These are phyloP conservation scores for Sebastes hubbsi DNA, from an alignment of 2,797 vertebrate species.

Conservation along the genomic window DNA sequence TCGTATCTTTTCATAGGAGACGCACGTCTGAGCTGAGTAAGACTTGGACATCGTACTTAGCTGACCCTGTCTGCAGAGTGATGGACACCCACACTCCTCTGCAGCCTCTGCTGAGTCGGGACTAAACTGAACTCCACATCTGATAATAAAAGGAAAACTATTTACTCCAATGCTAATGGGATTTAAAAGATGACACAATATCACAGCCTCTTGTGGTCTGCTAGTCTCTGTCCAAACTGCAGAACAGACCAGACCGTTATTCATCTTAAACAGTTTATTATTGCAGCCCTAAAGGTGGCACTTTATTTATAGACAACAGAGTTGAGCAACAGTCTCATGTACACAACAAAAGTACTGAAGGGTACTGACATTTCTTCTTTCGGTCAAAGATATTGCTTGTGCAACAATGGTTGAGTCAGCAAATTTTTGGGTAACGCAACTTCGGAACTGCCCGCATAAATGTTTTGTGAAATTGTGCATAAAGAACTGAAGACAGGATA, in stretches of 20 bases:
- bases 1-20: constrained; percentile 63
- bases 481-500: constrained; percentile 7
- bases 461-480: constrained; percentile 39
- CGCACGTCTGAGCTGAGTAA: constrained; percentile 41
- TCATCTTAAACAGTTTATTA: constrained; percentile 27
- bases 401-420: constrained; percentile 24
- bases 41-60: constrained; percentile 48
- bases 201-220: constrained; percentile 33
- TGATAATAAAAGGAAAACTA: constrained; percentile 56
- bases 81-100: constrained; percentile 41
- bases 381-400: constrained; percentile 34
- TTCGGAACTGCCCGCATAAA: constrained; percentile 9
- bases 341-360: background rate
- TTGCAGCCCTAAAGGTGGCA: constrained; percentile 14
- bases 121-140: constrained; percentile 54
- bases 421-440: constrained; percentile 11
- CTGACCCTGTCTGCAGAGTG: constrained; percentile 50
- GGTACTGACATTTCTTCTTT: constrained; percentile 23
- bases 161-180: constrained; percentile 49
- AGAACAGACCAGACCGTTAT: constrained; percentile 7
- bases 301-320: constrained; percentile 20
- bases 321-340: constrained; percentile 27
- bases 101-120: constrained; percentile 33
- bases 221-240: constrained; percentile 16
- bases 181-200: constrained; percentile 64